Evolutionary conservation across 1,140 invertebrate genomes (phyloP), one percentile per base, ranked within the genome.

Genomic region (Pogonomyrmex barbatus): DNA sequence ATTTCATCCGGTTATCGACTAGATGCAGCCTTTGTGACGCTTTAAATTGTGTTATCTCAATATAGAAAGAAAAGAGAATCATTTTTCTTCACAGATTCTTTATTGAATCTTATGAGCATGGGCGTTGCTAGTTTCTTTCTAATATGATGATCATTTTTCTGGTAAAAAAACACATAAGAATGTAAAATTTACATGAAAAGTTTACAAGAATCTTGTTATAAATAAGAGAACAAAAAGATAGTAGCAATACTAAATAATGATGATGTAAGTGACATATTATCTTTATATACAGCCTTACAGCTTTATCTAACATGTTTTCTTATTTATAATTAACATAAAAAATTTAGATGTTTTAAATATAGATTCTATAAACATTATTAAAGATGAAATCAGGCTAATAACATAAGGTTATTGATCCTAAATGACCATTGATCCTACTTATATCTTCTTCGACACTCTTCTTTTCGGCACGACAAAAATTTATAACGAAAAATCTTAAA

Each of bases 1-100:
- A 10, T 36, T 56, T 87, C 8, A 83, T 73, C 70, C 33, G 50
- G 39, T 77, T 88, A 88, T 83, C 60, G 36, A 70, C 47, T 47
- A 58, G n/a, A 24, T 65, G 63, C 70, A 60, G 42, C 10, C 33
- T 42, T n/a, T n/a, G 45, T 52, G 36, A 17, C 67, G 54, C 87
- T 75, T 79, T 62, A 67, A 73, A 33, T 58, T 87, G 39, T 17
- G 12, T 54, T 71, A 52, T n/a, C 52, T 79, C 67, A 10, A 85
- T 58, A 71, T n/a, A 45, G 39, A 76, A 58, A 82, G 73, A 71
- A 71, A 10, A 30, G 17, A 63, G 14, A 9, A 10, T 33, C 52
- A 42, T 39, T 36, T 47, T 12, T 17, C 52, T 10, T 2, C 36
- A n/a, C 36, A 82, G 30, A 60, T 17, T 45, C 24, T 73, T 30